These are phyloP conservation scores for Biston stratarius DNA, from an alignment of 2,888 invertebrate species.

Conservation along the genomic window DNA sequence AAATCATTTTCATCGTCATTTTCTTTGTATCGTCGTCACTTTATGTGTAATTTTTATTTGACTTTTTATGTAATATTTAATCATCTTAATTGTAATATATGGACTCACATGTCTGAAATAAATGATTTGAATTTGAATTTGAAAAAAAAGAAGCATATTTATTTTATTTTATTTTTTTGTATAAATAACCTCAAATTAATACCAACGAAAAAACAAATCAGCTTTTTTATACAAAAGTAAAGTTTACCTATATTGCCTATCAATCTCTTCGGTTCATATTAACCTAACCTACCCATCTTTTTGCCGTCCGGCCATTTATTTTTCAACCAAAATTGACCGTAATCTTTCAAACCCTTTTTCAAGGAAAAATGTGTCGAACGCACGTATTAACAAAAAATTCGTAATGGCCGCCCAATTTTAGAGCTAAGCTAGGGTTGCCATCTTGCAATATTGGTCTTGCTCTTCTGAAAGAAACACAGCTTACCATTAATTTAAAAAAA, in stretches of 20 bases:
- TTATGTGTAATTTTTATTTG: no score
- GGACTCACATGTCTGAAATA: no score
- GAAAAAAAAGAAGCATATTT: no score
- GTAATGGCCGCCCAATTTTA: background rate
- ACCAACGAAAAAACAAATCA: no score
- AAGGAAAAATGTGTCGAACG: constrained; percentile 13
- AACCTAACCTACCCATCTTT: background rate
- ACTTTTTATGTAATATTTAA: no score
- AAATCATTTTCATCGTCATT: no score
- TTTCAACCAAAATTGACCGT: constrained; percentile 3
- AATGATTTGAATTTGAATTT: no score
- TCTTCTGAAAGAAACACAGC: background rate
- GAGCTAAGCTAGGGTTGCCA: background rate
- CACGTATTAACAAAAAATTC: constrained; percentile 11
- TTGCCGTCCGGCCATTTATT: constrained; percentile 5
- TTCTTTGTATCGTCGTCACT: no score
- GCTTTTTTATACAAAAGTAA: background rate
- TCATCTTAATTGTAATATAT: no score
- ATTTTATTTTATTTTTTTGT: no score
- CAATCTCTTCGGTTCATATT: background rate
- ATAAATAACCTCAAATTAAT: no score
- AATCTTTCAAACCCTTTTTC: constrained; percentile 15
- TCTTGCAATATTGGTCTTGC: background rate
- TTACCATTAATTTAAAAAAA: no score
- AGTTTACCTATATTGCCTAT: background rate